Percentiles rank a stretch among this genome's conserved stretches.
phyloP scores from a whole-genome alignment of 1,140 invertebrate genomes.

The Drosophila cardini region DNA sequence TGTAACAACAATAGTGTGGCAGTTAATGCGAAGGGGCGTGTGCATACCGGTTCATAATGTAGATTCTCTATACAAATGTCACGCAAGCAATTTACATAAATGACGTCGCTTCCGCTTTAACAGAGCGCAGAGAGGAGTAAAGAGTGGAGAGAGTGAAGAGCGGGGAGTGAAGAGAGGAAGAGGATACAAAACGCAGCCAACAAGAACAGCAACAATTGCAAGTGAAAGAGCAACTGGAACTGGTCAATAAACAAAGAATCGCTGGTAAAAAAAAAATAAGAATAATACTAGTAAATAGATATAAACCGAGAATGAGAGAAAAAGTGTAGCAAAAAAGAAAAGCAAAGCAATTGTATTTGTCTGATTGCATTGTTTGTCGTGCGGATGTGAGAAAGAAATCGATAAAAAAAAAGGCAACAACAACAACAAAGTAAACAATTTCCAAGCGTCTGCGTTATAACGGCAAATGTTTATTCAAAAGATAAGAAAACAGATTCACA shows the following conservation, averaged over 20 bases:
- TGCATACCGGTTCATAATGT: conserved; percentile 63
- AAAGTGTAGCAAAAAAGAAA: conserved; percentile 45
- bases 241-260: conserved; percentile 26
- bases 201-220: conserved; percentile 62
- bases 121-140: conserved; percentile 7
- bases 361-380: conserved; percentile 43
- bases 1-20: conserved; percentile 37
- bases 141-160: background rate
- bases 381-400: conserved; percentile 55
- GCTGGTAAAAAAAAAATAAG: conserved; percentile 45
- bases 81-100: conserved; percentile 83
- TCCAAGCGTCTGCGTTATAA: conserved; percentile 35
- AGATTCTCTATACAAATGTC: conserved; percentile 69
- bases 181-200: conserved; percentile 46
- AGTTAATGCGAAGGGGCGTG: conserved; percentile 48
- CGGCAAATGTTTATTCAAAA: conserved; percentile 36
- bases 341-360: conserved; percentile 40
- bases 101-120: conserved; percentile 73
- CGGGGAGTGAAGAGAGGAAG: background rate
- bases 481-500: conserved; percentile 28
- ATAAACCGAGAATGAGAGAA: conserved; percentile 38
- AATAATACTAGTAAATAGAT: conserved; percentile 29
- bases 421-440: conserved; percentile 52
- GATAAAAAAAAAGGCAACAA: conserved; percentile 49
- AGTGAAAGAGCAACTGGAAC: conserved; percentile 41